Conservation (phyloP, 2,888 invertebrate species). For the Rhyacophila evoluta region DNA sequence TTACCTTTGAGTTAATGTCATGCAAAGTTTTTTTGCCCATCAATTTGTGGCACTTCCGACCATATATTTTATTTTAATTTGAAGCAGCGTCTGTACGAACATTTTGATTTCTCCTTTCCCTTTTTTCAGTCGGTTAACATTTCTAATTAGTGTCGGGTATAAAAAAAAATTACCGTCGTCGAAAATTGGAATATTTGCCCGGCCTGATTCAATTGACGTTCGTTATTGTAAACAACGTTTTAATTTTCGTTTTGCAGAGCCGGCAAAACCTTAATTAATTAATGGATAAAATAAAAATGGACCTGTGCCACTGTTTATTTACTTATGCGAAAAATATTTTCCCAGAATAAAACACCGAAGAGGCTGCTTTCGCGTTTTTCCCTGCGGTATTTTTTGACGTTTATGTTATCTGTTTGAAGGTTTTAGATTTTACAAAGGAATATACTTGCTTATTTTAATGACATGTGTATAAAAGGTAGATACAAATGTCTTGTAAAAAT, state of each 20-base stretch:
- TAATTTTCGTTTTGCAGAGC: conserved; percentile 38
- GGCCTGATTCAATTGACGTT: conserved; percentile 25
- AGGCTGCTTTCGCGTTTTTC: conserved; percentile 1
- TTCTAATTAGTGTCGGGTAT: background rate
- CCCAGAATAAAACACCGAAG: conserved; percentile 28
- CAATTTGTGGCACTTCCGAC: too few species aligned
- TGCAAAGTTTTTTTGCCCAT: too few species aligned
- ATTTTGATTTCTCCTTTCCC: background rate
- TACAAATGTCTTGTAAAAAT: too few species aligned
- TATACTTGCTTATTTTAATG: too few species aligned
- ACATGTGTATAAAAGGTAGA: too few species aligned
- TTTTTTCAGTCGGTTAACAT: background rate
- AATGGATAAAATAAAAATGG: conserved; percentile 29
- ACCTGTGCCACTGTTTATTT: conserved; percentile 33
- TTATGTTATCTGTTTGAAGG: background rate
- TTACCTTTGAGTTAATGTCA: too few species aligned
- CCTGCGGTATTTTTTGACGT: background rate
- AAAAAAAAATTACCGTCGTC: background rate
- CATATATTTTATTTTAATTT: too few species aligned
- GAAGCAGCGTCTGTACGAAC: background rate
- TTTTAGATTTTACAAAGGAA: background rate
- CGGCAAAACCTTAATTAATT: conserved; percentile 38
- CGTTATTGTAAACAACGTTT: conserved; percentile 40
- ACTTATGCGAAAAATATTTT: conserved; percentile 26
- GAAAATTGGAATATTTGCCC: conserved; percentile 16